phyloP scores from a whole-genome alignment of 2,888 invertebrate genomes.

The Megastigmus dorsalis region DNA sequence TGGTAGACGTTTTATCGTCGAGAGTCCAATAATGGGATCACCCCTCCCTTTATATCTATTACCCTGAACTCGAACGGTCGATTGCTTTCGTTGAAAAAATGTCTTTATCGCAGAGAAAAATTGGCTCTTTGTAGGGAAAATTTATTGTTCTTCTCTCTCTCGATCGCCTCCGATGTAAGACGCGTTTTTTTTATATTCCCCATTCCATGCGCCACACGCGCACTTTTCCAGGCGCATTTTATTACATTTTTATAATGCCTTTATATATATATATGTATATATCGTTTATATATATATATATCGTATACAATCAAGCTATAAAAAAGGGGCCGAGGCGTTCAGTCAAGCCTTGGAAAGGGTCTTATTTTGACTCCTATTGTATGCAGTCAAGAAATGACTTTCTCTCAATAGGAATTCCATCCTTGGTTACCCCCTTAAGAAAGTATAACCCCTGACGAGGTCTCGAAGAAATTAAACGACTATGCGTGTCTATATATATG shows the following conservation, averaged over 20 bases:
- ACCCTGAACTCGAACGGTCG: too few relatives aligned
- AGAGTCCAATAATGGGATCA: too few relatives aligned
- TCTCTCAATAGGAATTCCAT: conserved; percentile 49
- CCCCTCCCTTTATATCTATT: too few relatives aligned
- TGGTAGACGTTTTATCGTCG: too few relatives aligned
- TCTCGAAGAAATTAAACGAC: conserved; percentile 31
- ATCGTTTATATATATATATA: background rate
- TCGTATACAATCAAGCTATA: conserved; percentile 23
- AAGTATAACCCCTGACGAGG: background rate
- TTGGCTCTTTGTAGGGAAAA: too few relatives aligned
- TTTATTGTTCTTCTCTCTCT: too few relatives aligned
- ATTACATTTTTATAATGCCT: background rate
- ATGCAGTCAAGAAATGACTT: conserved; percentile 23
- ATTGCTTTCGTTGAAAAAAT: too few relatives aligned
- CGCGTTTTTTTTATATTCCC: too few relatives aligned
- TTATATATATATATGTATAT: background rate
- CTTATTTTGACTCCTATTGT: conserved; percentile 46
- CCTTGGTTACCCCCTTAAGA: conserved; percentile 14
- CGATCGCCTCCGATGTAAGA: too few relatives aligned
- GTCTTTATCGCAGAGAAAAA: too few relatives aligned
- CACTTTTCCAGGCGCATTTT: background rate
- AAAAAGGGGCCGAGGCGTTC: conserved; percentile 32
- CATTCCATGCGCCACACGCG: too few relatives aligned
- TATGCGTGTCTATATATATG: background rate
- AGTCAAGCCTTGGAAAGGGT: conserved; percentile 41